Evolutionary conservation across 2,113 vertebrate species (phyloP).

Genomic region (Egretta garzetta): DNA sequence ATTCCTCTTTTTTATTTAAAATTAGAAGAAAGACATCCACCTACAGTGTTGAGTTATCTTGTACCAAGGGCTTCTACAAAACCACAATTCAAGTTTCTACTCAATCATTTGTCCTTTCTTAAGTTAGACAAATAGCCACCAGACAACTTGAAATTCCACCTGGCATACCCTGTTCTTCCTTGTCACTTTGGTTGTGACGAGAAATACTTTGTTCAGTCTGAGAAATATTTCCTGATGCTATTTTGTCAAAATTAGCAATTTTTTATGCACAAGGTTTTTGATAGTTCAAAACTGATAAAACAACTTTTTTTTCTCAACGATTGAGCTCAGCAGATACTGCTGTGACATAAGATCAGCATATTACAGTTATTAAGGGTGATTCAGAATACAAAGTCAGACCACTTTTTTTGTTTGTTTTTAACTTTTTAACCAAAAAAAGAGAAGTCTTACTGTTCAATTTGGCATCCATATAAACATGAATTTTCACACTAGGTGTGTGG

Average conservation of each 20-base stretch:
- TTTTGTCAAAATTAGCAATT: background rate
- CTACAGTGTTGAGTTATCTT: background rate
- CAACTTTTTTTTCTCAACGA: background rate
- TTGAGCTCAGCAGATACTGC: background rate
- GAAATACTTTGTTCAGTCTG: background rate
- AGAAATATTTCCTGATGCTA: background rate
- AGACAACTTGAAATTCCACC: background rate
- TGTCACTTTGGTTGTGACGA: background rate
- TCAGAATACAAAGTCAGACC: background rate
- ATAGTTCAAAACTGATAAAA: background rate
- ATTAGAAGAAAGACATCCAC: background rate
- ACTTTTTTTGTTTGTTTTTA: background rate
- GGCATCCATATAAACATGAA: background rate
- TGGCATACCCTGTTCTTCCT: accelerated
- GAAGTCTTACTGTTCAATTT: background rate
- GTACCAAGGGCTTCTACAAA: background rate
- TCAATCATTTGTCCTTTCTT: background rate
- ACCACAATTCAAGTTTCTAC: background rate
- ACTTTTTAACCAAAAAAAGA: background rate
- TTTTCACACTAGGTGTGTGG: background rate
- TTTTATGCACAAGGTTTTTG: background rate
- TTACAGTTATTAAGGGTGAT: background rate
- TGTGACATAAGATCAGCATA: background rate
- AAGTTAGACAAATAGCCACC: background rate
- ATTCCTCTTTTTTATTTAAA: background rate